Evolutionary conservation across 2,797 vertebrate genomes (phyloP), one percentile per base, ranked within the genome.

Genomic region (Tachyglossus aculeatus): DNA sequence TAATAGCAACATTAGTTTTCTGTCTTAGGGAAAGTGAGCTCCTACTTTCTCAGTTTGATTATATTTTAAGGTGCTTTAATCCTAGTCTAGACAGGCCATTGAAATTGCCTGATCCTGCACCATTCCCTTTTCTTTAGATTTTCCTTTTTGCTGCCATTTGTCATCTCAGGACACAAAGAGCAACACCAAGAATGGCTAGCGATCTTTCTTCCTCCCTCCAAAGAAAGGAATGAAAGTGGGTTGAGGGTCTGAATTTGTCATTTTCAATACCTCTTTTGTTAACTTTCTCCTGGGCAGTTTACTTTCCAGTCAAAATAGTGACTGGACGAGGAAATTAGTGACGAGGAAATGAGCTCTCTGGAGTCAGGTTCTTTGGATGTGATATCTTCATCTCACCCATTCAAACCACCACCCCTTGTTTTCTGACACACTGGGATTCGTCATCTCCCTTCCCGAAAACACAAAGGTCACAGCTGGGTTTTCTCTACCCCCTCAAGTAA

Each of bases 61-160:
- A 64, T 12, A 39, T 74, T 41, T 14, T 13, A 43, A 78, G 85
- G 31, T 80, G 75, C 89, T 84, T 66, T 65, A 78, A 89, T 81
- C 71, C 88, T 37, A 13, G 71, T 54, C 71, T 74, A 60, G 63
- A 59, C 45, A 11, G 32, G 72, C 74, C 67, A 33, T 6, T 36
- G 21, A 31, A 34, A 45, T 12, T 5, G 48, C 2, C 18, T 33
- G 7, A n/a, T 19, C 0, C 31, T 2, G 9, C 7, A 36, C 22
- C n/a, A 24, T 0, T 43, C 19, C 1, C 39, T 11, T 33, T 0
- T 14, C 22, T 52, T 19, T 5, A 7, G 24, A 1, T 13, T 3
- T 2, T 24, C 54, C 59, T 32, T 9, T 18, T 47, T 2, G 18
- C 19, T 22, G 24, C 6, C 9, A 1, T 0, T 0, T 0, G 11